Evolutionary conservation across 2,888 invertebrate species (phyloP).

Genomic region (Busseola fusca): DNA sequence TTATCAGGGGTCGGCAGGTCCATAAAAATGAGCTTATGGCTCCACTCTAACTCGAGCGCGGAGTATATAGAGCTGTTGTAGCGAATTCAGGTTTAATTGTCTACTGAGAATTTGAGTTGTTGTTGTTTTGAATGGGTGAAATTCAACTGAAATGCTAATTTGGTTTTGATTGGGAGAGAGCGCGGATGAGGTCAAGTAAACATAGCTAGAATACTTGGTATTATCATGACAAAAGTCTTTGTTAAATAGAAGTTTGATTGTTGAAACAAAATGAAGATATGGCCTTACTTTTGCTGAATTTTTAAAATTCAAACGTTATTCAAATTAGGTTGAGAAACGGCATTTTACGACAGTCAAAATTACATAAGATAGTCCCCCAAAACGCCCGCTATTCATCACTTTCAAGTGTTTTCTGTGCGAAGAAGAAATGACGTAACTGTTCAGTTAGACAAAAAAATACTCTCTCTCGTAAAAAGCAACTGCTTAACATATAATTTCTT

Average conservation of each 20-base stretch:
- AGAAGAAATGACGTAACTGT: not conserved
- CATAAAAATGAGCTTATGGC: conserved; percentile 89
- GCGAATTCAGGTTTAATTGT: conserved; percentile 56
- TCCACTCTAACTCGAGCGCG: conserved; percentile 80
- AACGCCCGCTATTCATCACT: not conserved
- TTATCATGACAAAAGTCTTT: not conserved
- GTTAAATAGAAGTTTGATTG: not conserved
- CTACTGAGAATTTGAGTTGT: conserved; percentile 4
- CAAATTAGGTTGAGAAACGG: not conserved
- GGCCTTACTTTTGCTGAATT: not conserved
- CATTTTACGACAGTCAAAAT: not conserved
- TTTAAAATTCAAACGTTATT: not conserved
- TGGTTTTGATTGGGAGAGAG: not conserved
- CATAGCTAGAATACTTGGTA: no score
- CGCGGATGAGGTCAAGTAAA: not conserved
- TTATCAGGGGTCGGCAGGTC: conserved; percentile 84
- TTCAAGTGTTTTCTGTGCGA: not conserved
- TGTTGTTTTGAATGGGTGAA: conserved; percentile 19
- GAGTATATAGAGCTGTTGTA: conserved; percentile 69
- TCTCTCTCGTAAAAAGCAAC: not conserved
- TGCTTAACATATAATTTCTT: not conserved
- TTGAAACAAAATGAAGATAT: not conserved
- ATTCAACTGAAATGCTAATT: not conserved
- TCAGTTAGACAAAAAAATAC: not conserved
- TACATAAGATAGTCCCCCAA: not conserved